Evolutionary conservation across 2,113 vertebrate genomes (phyloP).

Genomic region (Jaculus jaculus): DNA sequence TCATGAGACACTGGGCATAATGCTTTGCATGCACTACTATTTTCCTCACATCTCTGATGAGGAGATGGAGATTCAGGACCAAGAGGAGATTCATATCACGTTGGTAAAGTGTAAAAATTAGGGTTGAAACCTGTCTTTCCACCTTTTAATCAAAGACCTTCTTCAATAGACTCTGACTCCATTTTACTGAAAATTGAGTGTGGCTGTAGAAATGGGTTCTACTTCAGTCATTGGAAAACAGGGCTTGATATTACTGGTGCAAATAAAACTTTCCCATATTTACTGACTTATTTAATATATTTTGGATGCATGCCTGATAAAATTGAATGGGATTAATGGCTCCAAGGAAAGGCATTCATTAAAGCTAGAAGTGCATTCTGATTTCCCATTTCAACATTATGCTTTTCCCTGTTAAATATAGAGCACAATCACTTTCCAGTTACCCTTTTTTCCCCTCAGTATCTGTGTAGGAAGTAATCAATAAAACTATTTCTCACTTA

Average conservation of each 20-base stretch:
- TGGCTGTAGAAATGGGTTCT: slow-evolving; percentile 1
- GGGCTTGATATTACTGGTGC: slow-evolving; percentile 6
- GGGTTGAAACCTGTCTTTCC: not conserved
- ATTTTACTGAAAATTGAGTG: not conserved
- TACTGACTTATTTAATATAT: slow-evolving; percentile 1
- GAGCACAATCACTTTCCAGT: slow-evolving; percentile 18
- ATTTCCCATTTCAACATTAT: slow-evolving; percentile 40
- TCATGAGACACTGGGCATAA: not conserved
- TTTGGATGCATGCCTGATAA: slow-evolving; percentile 38
- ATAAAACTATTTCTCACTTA: slow-evolving; percentile 74
- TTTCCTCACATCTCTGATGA: slow-evolving; percentile 14
- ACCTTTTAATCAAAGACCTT: not conserved
- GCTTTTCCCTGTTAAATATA: slow-evolving; percentile 28
- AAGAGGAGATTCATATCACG: not conserved
- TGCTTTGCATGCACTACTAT: slow-evolving; percentile 27
- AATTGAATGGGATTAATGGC: slow-evolving; percentile 44
- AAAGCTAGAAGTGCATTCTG: slow-evolving; percentile 39
- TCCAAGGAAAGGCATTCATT: slow-evolving; percentile 19
- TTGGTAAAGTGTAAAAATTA: not conserved
- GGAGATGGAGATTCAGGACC: not conserved
- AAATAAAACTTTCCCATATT: slow-evolving; percentile 54
- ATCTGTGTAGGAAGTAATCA: slow-evolving; percentile 53
- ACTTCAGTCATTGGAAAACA: slow-evolving; percentile 38
- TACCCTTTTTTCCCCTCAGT: slow-evolving; percentile 44
- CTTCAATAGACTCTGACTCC: not conserved